Percentiles rank a stretch among this genome's conserved stretches.
phyloP scores from a whole-genome alignment of 2,113 vertebrate genomes.

The Odontesthes bonariensis region DNA sequence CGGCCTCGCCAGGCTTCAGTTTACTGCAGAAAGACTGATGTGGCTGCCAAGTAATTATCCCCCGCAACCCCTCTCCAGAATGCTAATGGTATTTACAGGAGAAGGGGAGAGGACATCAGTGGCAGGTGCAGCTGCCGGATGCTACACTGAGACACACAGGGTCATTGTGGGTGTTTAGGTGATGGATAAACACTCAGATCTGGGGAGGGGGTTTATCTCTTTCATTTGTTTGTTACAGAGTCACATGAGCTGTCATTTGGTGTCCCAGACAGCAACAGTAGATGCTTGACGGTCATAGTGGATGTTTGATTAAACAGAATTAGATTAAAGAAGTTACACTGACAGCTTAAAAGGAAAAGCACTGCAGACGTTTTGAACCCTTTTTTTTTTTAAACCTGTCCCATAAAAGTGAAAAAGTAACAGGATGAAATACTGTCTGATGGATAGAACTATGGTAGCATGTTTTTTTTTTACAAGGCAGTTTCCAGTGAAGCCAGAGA shows the following conservation, averaged over 20 bases:
- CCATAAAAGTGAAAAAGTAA: neutral
- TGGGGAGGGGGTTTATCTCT: constrained; percentile 13
- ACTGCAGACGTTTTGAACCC: neutral
- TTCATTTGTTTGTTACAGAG: neutral
- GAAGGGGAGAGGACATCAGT: constrained; percentile 39
- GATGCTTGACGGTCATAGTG: too few species aligned
- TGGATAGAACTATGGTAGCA: too few species aligned
- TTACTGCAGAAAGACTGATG: constrained; percentile 31
- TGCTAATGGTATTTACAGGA: constrained; percentile 73
- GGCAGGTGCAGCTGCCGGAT: constrained; percentile 72
- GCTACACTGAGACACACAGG: constrained; percentile 31
- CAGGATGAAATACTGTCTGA: neutral
- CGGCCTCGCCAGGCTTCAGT: constrained; percentile 49
- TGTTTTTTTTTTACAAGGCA: too few species aligned
- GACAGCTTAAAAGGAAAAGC: too few species aligned
- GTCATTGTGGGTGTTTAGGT: constrained; percentile 52
- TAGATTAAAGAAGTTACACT: too few species aligned
- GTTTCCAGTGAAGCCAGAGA: too few species aligned
- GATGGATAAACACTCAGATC: constrained; percentile 40
- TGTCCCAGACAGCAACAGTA: neutral
- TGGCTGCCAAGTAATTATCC: constrained; percentile 48
- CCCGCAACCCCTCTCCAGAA: constrained; percentile 55
- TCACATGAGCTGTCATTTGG: neutral
- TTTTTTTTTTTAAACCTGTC: neutral
- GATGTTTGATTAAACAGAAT: too few species aligned